Conservation (phyloP, 2,797 vertebrate genomes). For the Sebastes hubbsi region DNA sequence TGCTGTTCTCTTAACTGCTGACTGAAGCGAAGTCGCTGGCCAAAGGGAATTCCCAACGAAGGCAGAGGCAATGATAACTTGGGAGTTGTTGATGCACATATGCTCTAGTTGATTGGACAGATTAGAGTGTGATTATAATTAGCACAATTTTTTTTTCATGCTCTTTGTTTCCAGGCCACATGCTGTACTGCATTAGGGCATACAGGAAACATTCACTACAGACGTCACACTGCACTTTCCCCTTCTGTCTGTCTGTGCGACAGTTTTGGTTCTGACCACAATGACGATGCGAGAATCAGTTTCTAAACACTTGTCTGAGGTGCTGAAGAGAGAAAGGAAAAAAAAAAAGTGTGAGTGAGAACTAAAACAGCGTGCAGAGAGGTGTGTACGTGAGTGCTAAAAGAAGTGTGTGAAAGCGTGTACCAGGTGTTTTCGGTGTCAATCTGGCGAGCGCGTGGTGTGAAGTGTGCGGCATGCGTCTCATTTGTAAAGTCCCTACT, state of each 20-base stretch:
- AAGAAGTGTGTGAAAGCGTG: not conserved
- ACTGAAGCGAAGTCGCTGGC: not conserved
- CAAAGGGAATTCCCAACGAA: constrained; percentile 40
- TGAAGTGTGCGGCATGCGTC: not conserved
- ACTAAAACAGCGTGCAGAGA: not conserved
- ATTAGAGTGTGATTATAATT: not conserved
- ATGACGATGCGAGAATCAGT: not conserved
- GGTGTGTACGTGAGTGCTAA: not conserved
- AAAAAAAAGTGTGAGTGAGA: not conserved
- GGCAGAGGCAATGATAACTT: not conserved
- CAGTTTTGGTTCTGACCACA: constrained; percentile 3
- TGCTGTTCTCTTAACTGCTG: constrained; percentile 16
- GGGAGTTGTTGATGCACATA: not conserved
- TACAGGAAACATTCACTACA: not conserved
- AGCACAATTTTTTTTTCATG: not conserved
- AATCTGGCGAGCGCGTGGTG: not conserved
- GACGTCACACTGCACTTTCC: not conserved
- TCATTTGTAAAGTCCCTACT: constrained; percentile 4
- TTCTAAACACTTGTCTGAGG: not conserved
- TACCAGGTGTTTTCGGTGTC: not conserved
- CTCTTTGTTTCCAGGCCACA: not conserved
- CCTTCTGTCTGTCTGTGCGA: not conserved
- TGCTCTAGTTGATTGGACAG: not conserved
- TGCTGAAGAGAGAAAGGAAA: not conserved
- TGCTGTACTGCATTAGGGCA: too few relatives aligned